Base-by-base conservation (phyloP, 2,113 vertebrate genomes). In the Chunga burmeisteri region DNA sequence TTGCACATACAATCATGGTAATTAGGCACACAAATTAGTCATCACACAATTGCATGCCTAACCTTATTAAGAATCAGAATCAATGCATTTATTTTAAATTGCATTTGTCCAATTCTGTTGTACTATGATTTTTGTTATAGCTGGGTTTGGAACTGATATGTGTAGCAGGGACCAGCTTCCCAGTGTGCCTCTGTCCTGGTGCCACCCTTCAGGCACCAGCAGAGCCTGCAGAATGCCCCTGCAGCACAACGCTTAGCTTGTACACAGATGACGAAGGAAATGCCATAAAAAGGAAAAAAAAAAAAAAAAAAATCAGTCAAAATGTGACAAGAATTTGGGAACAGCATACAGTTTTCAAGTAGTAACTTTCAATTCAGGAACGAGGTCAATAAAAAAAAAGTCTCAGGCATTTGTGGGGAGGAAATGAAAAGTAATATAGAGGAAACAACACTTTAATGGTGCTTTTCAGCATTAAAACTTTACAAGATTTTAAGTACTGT, bases 11-110 rank as follows among this genome's bases (percentile, higher is more conserved):
- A 98, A 96, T 97, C 97, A 95, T 93, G 96, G 88, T 97, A 97
- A 98, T 97, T 97, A 97, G 95, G 95, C 91, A 97, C 96, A 98
- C 96, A 97, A 97, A 98, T 98, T 97, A 98, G 96, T 96, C 95
- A 97, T 97, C 97, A 95, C 93, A 97, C 97, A 97, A 97, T 96
- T 97, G 96, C 94, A 95, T 95, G 95, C 88, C 95, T 97, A 97
- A 98, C 94, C 97, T 97, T 98, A 95, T 98, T 98, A 97, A 94
- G 94, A 97, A 96, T 95, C 77, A 90, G 85, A 96, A 94, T 95
- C 95, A 95, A 94, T 97, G 94, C 56, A 88, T 96, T 97, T 97
- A 92, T 96, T 95, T 95, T 77, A 91, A 95, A 95, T 96, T 87
- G 89, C 68, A 65, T 94, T 97, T 95, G 87, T 95, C 91, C 95